phyloP scores from a whole-genome alignment of 2,113 vertebrate genomes.

The Leptodactylus fuscus region DNA sequence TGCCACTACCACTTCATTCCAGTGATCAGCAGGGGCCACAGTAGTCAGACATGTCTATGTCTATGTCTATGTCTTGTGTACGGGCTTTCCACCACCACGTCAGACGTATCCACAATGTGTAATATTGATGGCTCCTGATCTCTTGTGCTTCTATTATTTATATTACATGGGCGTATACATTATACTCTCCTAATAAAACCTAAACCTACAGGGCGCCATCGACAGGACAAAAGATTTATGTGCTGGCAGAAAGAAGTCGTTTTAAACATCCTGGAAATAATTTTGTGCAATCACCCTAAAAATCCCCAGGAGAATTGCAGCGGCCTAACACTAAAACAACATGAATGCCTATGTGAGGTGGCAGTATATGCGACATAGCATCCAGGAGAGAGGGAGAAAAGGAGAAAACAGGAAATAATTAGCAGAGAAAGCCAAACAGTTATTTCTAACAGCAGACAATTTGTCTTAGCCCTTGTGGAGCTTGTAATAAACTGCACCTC shows the following conservation, averaged over 20 bases:
- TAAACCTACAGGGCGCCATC: not conserved
- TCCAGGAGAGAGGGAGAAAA: not conserved
- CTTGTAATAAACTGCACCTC: slow-evolving; percentile 35
- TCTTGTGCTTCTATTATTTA: too few species aligned
- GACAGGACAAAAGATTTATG: not conserved
- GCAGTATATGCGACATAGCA: not conserved
- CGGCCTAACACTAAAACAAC: slow-evolving; percentile 9
- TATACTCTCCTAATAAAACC: not conserved
- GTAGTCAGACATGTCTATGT: too few species aligned
- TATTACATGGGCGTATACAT: too few species aligned
- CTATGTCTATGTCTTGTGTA: too few species aligned
- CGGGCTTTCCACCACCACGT: too few species aligned
- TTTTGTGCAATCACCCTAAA: not conserved
- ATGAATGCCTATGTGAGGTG: not conserved
- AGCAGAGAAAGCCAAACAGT: slow-evolving; percentile 38
- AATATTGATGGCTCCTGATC: not conserved
- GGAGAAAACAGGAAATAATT: slow-evolving; percentile 53
- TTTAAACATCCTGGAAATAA: slow-evolving; percentile 3
- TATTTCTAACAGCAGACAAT: slow-evolving; percentile 47
- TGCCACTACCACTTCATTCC: not conserved
- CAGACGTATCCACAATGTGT: not conserved
- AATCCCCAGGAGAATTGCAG: slow-evolving; percentile 23
- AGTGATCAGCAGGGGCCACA: not conserved
- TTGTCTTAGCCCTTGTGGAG: slow-evolving; percentile 32
- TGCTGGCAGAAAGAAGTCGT: not conserved